These are phyloP conservation scores for Schizotus pectinicornis DNA, from an alignment of 2,888 invertebrate genomes.

Conservation along the genomic window DNA sequence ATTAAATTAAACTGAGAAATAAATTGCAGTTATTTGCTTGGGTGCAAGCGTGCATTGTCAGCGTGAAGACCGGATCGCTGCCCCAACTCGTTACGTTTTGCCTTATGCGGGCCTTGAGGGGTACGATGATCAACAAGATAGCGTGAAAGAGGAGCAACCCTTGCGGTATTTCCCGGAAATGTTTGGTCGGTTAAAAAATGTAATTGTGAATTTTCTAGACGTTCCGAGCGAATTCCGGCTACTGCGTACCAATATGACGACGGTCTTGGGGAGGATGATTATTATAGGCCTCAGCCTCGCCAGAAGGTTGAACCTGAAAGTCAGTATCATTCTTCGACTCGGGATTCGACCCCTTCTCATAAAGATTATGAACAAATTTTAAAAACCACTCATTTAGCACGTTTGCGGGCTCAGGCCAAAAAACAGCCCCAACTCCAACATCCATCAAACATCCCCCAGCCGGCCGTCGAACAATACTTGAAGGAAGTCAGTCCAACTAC, in stretches of 20 bases:
- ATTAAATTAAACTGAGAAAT: no score
- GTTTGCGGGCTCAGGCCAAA: slow-evolving; percentile 17
- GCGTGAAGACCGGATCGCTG: slow-evolving; percentile 9
- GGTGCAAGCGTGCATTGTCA: slow-evolving; percentile 9
- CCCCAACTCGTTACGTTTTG: slow-evolving; percentile 15
- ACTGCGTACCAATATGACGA: slow-evolving; percentile 27
- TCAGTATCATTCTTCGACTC: slow-evolving; percentile 2
- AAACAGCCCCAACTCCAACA: slow-evolving; percentile 15
- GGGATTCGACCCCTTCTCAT: slow-evolving; percentile 14
- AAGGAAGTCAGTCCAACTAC: slow-evolving; percentile 30
- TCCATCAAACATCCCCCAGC: slow-evolving; percentile 1
- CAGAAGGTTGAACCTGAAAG: slow-evolving; percentile 11
- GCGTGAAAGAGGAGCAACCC: slow-evolving; percentile 9
- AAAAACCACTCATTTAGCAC: slow-evolving; percentile 21
- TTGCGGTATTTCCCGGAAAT: slow-evolving; percentile 4
- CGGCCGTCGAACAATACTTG: slow-evolving; percentile 22
- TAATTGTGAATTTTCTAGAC: slow-evolving; percentile 6
- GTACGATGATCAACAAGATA: slow-evolving; percentile 5
- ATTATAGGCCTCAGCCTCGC: slow-evolving; percentile 17
- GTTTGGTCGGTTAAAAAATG: no score
- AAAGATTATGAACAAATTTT: slow-evolving; percentile 29
- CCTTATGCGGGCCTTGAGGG: slow-evolving; percentile 12
- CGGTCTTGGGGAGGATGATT: slow-evolving; percentile 10
- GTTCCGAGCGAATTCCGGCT: slow-evolving; percentile 22
- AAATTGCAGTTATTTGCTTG: slow-evolving; percentile 7